Conservation (phyloP, 2,797 vertebrate genomes). For the Taeniopygia guttata region DNA sequence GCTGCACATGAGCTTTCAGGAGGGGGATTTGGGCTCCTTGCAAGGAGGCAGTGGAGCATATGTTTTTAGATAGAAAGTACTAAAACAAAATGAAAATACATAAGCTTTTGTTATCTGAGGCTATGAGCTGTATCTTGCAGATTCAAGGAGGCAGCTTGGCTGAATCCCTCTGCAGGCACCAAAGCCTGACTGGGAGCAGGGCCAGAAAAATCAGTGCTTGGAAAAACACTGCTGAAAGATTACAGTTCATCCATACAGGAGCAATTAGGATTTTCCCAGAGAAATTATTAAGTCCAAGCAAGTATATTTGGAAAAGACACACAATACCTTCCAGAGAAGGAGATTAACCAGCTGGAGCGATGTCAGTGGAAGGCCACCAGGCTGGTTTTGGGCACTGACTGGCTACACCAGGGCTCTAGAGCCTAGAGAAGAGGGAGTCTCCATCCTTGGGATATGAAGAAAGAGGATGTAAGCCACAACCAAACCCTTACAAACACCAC, state of each 20-base stretch:
- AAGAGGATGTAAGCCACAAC: background rate
- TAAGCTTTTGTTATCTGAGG: background rate
- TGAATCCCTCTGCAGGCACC: background rate
- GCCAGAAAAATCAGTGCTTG: constrained; percentile 12
- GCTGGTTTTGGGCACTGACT: background rate
- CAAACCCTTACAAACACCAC: background rate
- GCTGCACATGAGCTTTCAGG: background rate
- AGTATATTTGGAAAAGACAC: background rate
- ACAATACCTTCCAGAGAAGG: background rate
- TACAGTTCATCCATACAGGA: background rate
- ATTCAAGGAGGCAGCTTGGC: constrained; percentile 21
- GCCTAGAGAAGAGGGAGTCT: background rate
- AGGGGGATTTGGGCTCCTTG: constrained; percentile 3
- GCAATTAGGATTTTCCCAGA: constrained; percentile 12
- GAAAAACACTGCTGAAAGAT: constrained; percentile 14
- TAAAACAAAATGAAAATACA: background rate
- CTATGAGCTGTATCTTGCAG: background rate
- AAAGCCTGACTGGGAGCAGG: constrained; percentile 17
- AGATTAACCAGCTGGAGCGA: background rate
- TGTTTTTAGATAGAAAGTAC: constrained; percentile 4
- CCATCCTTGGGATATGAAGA: background rate
- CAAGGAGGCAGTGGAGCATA: background rate
- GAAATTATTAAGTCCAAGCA: background rate
- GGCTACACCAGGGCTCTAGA: background rate
- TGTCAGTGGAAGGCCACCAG: background rate